Evolutionary conservation across 2,888 invertebrate species (phyloP).

Genomic region (Peribatodes rhomboidaria): DNA sequence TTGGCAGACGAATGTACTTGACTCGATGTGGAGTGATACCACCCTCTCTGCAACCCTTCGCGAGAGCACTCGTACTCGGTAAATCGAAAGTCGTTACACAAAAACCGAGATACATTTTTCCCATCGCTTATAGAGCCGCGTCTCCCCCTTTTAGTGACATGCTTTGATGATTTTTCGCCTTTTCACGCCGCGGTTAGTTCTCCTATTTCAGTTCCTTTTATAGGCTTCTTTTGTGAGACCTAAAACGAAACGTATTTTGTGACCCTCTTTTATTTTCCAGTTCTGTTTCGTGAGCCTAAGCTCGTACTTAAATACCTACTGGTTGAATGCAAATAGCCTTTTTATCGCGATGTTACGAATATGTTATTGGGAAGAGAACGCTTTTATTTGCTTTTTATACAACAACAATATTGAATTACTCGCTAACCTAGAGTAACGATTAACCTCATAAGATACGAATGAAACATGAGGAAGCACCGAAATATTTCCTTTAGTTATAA

Average conservation of each 20-base stretch:
- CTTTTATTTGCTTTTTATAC: constrained; percentile 24
- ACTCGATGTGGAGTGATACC: constrained; percentile 75
- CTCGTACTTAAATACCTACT: neutral
- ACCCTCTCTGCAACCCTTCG: constrained; percentile 75
- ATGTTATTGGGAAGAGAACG: constrained; percentile 19
- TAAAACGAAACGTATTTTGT: constrained; percentile 34
- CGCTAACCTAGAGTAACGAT: constrained; percentile 36
- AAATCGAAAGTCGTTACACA: constrained; percentile 83
- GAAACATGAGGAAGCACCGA: constrained; percentile 39
- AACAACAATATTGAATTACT: constrained; percentile 29
- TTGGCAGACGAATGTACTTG: constrained; percentile 76
- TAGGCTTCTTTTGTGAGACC: constrained; percentile 32
- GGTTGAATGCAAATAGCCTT: constrained; percentile 20
- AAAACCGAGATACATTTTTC: constrained; percentile 78
- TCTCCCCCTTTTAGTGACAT: constrained; percentile 66
- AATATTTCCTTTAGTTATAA: constrained; percentile 62
- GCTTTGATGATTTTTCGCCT: constrained; percentile 70
- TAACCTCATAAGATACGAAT: constrained; percentile 42
- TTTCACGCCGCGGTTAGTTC: constrained; percentile 57
- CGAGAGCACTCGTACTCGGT: constrained; percentile 76
- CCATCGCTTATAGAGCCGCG: constrained; percentile 68
- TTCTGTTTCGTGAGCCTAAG: constrained; percentile 18
- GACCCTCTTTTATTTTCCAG: constrained; percentile 24
- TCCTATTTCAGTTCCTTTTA: constrained; percentile 40
- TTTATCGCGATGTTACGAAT: constrained; percentile 14